Conservation (phyloP, 2,888 invertebrate genomes). For the Leucania comma region DNA sequence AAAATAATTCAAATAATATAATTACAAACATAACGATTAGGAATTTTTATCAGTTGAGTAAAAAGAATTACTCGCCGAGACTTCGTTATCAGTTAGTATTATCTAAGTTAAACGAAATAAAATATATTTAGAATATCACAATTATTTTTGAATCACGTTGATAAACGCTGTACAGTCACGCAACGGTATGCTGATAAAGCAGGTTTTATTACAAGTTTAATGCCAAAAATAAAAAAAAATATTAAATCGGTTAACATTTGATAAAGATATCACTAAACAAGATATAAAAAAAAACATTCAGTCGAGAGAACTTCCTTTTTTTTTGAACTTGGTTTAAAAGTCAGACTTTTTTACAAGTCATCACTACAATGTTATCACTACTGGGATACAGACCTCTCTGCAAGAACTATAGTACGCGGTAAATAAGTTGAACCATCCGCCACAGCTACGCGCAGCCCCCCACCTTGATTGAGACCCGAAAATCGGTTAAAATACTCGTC, state of each 20-base stretch:
- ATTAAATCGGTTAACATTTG: too few species aligned
- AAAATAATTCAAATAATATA: slow-evolving; percentile 16
- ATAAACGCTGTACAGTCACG: slow-evolving; percentile 31
- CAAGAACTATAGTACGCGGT: too few species aligned
- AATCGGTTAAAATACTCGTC: too few species aligned
- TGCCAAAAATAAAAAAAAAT: neutral
- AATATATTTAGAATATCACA: slow-evolving; percentile 16
- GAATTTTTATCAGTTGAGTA: slow-evolving; percentile 22
- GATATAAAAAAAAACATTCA: too few species aligned
- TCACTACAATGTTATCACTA: neutral
- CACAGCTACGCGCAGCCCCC: too few species aligned
- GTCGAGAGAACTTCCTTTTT: too few species aligned
- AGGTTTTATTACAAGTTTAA: slow-evolving; percentile 7
- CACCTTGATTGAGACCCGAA: too few species aligned
- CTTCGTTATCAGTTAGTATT: slow-evolving; percentile 16
- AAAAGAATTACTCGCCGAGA: slow-evolving; percentile 13
- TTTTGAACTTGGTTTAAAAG: too few species aligned
- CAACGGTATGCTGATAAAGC: slow-evolving; percentile 17
- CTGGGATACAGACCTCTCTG: neutral
- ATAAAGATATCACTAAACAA: too few species aligned
- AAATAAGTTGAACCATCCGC: too few species aligned
- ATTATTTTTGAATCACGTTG: slow-evolving; percentile 15
- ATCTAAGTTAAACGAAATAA: slow-evolving; percentile 21
- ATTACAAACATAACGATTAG: neutral
- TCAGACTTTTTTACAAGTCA: too few species aligned